phyloP scores from a whole-genome alignment of 1,140 invertebrate species.

The Macrocentrus cingulum region DNA sequence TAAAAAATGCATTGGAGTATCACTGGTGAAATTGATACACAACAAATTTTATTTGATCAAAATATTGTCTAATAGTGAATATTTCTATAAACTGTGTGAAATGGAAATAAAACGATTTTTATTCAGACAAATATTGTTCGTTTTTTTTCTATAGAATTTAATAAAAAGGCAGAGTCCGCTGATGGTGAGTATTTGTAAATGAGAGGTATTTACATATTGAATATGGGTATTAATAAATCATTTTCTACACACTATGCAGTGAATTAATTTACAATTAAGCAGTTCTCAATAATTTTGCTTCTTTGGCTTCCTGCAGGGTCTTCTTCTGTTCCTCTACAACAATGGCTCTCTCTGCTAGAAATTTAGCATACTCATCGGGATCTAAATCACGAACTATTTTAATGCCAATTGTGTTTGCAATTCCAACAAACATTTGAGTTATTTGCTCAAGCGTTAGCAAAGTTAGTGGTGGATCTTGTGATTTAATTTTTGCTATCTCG shows the following conservation, averaged over 20 bases:
- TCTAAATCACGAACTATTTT: conserved; percentile 83
- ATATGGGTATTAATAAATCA: conserved; percentile 26
- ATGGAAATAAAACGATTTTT: no score
- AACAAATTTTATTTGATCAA: no score
- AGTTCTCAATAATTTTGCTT: conserved; percentile 90
- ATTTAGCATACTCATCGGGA: conserved; percentile 79
- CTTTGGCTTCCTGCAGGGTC: conserved; percentile 81
- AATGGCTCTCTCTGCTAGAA: conserved; percentile 76
- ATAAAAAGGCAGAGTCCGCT: no score
- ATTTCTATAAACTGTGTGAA: no score
- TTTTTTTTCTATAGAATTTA: conserved; percentile 11
- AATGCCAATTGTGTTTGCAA: conserved; percentile 80
- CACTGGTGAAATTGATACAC: no score
- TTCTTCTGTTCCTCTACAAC: conserved; percentile 76
- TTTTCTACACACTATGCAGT: conserved; percentile 22
- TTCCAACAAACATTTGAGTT: conserved; percentile 76
- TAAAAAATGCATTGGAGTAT: no score
- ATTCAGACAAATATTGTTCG: no score
- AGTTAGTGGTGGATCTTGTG: conserved; percentile 76
- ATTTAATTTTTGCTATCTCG: conserved; percentile 96
- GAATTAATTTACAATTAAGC: conserved; percentile 31
- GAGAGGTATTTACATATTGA: no score
- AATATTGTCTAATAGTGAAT: no score
- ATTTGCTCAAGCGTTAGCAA: conserved; percentile 71
- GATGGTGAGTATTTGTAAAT: no score